A percentile compares a stretch with the other conserved stretches of the same genome.
Conservation (phyloP, 2,797 vertebrate genomes). For the Sphenodon punctatus region DNA sequence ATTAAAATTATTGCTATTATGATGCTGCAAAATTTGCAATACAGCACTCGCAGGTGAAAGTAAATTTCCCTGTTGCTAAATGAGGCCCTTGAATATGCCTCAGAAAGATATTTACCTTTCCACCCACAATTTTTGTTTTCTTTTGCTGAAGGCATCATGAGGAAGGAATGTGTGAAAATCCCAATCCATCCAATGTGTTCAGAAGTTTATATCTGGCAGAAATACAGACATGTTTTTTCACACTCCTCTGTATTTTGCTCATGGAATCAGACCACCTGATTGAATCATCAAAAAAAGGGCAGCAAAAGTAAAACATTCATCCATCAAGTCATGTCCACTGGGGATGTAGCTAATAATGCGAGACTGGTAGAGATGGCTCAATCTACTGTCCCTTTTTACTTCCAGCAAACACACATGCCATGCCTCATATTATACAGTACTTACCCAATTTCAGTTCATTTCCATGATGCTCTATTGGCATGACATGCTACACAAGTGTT, state of each 20-base stretch:
- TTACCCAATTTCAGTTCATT: neutral
- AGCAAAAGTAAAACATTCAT: no score
- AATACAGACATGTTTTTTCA: neutral
- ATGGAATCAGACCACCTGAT: neutral
- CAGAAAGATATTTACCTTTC: neutral
- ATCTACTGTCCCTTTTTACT: neutral
- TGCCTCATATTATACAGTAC: no score
- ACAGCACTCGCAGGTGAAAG: slow-evolving; percentile 9
- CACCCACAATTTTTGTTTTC: neutral
- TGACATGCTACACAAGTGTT: neutral
- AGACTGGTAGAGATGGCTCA: neutral
- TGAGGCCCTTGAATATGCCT: neutral
- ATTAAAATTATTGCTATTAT: neutral
- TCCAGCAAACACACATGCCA: no score
- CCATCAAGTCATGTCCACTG: slow-evolving; percentile 1
- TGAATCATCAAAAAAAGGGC: no score
- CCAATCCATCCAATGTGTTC: neutral
- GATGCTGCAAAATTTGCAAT: neutral
- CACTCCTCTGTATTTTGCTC: neutral
- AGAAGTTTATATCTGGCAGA: neutral
- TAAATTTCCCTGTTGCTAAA: neutral
- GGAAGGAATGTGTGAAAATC: neutral
- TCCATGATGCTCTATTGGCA: neutral
- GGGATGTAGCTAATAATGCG: neutral
- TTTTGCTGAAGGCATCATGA: slow-evolving; percentile 18